Percentiles rank a stretch among this genome's conserved stretches.
Evolutionary conservation across 2,113 vertebrate genomes (phyloP).

Genomic region (Burhinus oedicnemus): DNA sequence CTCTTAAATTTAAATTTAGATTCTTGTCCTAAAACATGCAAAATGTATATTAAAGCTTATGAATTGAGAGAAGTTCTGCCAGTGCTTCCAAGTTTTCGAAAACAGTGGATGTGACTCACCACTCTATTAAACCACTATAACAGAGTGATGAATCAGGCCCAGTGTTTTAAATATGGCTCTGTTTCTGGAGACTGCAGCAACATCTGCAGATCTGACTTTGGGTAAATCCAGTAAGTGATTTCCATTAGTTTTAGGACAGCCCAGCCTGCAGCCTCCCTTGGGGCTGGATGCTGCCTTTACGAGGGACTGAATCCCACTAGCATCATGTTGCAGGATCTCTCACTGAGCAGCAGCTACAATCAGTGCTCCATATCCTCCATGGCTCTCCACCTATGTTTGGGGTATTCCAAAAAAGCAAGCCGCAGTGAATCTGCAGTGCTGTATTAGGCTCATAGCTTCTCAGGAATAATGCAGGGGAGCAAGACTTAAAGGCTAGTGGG

Average conservation of each 20-base stretch:
- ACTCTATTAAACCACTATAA: neutral
- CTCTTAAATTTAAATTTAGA: neutral
- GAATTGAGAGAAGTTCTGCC: neutral
- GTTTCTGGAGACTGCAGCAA: neutral
- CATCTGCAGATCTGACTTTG: neutral
- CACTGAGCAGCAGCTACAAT: neutral
- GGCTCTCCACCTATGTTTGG: neutral
- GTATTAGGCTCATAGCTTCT: neutral
- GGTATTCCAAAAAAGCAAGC: neutral
- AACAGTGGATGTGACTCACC: neutral
- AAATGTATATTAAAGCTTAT: neutral
- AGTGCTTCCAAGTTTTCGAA: neutral
- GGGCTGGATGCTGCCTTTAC: neutral
- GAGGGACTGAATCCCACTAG: neutral
- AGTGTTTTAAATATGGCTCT: neutral
- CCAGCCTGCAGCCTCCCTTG: neutral
- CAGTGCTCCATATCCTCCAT: neutral
- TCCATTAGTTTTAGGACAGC: neutral
- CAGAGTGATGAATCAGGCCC: neutral
- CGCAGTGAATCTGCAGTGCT: neutral
- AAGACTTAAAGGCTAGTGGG: neutral
- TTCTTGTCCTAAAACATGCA: neutral
- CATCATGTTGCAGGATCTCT: neutral
- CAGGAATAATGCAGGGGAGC: neutral
- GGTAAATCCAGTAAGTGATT: neutral